A percentile compares a stretch with the other conserved stretches of the same genome.
Conservation (phyloP, 1,140 invertebrate genomes). For the Drosophila sucinea region DNA sequence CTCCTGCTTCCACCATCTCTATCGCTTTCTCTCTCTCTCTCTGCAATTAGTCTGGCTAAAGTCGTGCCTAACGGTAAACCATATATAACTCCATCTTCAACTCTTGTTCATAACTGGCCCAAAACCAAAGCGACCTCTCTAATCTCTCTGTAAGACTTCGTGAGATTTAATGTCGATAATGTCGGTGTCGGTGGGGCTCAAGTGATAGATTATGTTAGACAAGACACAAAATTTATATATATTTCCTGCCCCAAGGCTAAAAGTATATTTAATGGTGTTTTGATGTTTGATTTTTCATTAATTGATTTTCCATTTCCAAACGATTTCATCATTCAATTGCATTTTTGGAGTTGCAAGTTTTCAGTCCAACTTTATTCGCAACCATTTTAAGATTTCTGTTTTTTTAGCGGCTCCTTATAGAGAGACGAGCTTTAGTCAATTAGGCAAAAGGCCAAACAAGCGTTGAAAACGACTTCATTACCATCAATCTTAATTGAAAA, state of each 20-base stretch:
- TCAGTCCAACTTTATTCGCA: slow-evolving; percentile 32
- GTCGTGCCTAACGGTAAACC: slow-evolving; percentile 76
- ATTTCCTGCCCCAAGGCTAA: neutral
- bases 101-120: slow-evolving; percentile 48
- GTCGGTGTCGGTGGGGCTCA: slow-evolving; percentile 44
- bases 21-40: neutral
- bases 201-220: slow-evolving; percentile 61
- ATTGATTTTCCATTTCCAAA: slow-evolving; percentile 9
- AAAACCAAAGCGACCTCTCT: slow-evolving; percentile 24
- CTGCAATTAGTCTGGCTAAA: slow-evolving; percentile 78
- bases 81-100: slow-evolving; percentile 32
- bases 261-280: neutral
- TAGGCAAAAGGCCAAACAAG: slow-evolving; percentile 37
- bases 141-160: slow-evolving; percentile 64
- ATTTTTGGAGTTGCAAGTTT: neutral
- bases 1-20: neutral
- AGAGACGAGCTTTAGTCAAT: slow-evolving; percentile 47
- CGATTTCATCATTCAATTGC: neutral
- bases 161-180: slow-evolving; percentile 73
- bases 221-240: neutral
- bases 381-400: slow-evolving; percentile 34
- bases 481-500: slow-evolving; percentile 79
- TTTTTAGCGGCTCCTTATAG: slow-evolving; percentile 40
- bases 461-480: slow-evolving; percentile 69
- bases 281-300: slow-evolving; percentile 26